phyloP scores from a whole-genome alignment of 2,888 invertebrate genomes.

The Arenicola marina region DNA sequence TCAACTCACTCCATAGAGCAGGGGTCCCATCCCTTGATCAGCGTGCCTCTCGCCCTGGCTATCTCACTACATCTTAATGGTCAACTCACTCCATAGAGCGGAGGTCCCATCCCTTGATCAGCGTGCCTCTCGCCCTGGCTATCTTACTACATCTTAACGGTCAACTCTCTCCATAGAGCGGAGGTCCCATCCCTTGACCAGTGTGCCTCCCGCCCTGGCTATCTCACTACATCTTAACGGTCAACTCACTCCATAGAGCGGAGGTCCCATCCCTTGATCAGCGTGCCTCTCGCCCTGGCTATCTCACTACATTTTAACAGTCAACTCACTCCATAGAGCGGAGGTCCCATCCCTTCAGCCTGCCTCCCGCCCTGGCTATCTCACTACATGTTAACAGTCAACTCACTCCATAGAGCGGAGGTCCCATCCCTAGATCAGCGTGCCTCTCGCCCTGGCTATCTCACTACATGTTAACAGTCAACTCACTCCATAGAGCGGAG shows the following conservation, averaged over 20 bases:
- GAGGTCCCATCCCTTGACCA: conserved; percentile 87
- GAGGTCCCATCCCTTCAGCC: conserved; percentile 86
- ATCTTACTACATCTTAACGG: conserved; percentile 83
- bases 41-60: conserved; percentile 83
- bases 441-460: conserved; percentile 85
- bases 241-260: too few species aligned
- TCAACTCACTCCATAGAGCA: too few species aligned
- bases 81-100: too few species aligned
- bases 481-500: too few species aligned
- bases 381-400: too few species aligned
- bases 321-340: too few species aligned
- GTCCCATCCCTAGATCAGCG: conserved; percentile 85
- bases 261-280: conserved; percentile 87
- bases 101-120: conserved; percentile 87
- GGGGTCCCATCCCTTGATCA: conserved; percentile 87
- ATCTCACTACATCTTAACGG: conserved; percentile 83
- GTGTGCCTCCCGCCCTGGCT: conserved; percentile 83
- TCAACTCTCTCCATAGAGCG: too few species aligned
- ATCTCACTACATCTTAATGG: conserved; percentile 83
- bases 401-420: too few species aligned
- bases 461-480: too few species aligned
- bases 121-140: conserved; percentile 83
- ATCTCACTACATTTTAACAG: conserved; percentile 83
- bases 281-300: conserved; percentile 83
- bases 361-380: conserved; percentile 85